Conservation (phyloP, 2,888 invertebrate genomes). For the Gymnoscelis rufifasciata region DNA sequence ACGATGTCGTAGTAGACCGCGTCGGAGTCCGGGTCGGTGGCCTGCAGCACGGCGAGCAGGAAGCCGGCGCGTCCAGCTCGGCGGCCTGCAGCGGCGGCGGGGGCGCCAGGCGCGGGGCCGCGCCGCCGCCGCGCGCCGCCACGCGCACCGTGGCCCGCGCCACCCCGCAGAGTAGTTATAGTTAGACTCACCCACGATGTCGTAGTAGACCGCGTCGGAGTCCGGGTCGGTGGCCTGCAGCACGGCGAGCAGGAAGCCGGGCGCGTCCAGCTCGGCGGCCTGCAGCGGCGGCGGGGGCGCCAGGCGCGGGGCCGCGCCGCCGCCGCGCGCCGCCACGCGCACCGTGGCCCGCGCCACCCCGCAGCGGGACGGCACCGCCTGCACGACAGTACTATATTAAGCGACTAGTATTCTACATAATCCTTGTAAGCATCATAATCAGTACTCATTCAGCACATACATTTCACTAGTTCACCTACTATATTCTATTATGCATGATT, state of each 20-base stretch:
- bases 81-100: conserved; percentile 85
- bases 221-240: conserved; percentile 93
- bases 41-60: conserved; percentile 90
- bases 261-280: conserved; percentile 90
- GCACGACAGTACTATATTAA: no score
- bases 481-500: no score
- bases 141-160: conserved; percentile 84
- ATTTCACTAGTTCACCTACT: no score
- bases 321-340: conserved; percentile 71
- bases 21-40: conserved; percentile 91
- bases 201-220: conserved; percentile 92
- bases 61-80: conserved; percentile 91
- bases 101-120: conserved; percentile 81
- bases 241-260: conserved; percentile 91
- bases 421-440: no score
- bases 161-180: no score
- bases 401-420: no score
- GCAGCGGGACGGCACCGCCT: conserved; percentile 80
- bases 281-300: conserved; percentile 82
- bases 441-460: no score
- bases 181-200: conserved; percentile 87
- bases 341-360: conserved; percentile 87
- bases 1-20: conserved; percentile 94
- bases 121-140: conserved; percentile 76
- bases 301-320: conserved; percentile 81